A percentile compares a stretch with the other conserved stretches of the same genome.
Conservation (phyloP, 2,888 invertebrate genomes). For the Temnothorax unifasciatus region DNA sequence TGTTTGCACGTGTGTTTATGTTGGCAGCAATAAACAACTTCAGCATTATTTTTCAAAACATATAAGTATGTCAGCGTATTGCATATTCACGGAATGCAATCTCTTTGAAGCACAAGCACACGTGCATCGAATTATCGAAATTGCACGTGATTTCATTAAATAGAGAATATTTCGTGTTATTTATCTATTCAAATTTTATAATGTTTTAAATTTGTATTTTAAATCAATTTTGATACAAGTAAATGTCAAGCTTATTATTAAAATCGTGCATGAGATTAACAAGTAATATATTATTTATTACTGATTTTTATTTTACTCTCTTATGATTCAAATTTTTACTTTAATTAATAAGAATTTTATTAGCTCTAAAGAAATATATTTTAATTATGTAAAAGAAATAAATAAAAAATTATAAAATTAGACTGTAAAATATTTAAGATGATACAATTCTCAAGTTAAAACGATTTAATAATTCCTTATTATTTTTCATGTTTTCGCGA, state of each 20-base stretch:
- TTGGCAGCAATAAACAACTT: neutral
- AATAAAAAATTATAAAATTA: neutral
- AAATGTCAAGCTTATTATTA: neutral
- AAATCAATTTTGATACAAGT: neutral
- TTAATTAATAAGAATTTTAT: slow-evolving; percentile 13
- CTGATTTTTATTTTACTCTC: neutral
- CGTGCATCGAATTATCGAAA: slow-evolving; percentile 13
- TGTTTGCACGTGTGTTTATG: neutral
- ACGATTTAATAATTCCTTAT: neutral
- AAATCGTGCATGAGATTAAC: neutral
- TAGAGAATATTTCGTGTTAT: neutral
- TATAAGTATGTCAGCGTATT: neutral
- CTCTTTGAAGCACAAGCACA: neutral
- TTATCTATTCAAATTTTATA: neutral
- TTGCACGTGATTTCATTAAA: neutral
- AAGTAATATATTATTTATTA: neutral
- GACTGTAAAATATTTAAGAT: neutral
- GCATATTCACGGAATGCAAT: slow-evolving; percentile 9
- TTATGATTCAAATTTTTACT: neutral
- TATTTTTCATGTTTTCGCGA: neutral
- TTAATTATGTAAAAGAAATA: slow-evolving; percentile 1
- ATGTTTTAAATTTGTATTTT: neutral
- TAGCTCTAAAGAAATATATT: neutral
- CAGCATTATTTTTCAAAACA: neutral
- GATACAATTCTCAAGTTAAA: neutral